Conservation (phyloP, 1,140 invertebrate species). For the Diorhabda sublineata region DNA sequence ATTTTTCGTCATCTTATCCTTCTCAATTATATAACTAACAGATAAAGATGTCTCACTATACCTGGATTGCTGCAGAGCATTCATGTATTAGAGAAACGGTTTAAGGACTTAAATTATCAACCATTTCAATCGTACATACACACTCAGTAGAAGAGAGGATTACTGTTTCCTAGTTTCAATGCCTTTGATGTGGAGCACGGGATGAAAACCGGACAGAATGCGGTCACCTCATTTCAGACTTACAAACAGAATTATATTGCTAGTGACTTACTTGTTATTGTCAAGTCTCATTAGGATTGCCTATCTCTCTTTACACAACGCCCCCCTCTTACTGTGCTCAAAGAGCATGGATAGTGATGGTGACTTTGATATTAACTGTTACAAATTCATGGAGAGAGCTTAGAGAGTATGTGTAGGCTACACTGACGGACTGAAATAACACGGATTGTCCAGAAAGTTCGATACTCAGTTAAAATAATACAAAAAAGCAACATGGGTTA, state of each 20-base stretch:
- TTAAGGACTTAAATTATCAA: conserved; percentile 2
- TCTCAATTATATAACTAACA: too few relatives aligned
- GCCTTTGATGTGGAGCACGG: conserved; percentile 34
- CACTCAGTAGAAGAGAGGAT: background rate
- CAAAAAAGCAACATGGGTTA: too few relatives aligned
- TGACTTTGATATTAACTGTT: too few relatives aligned
- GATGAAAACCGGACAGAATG: conserved; percentile 30
- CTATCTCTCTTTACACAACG: conserved; percentile 9
- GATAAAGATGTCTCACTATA: too few relatives aligned
- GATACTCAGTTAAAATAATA: too few relatives aligned
- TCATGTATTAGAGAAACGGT: background rate
- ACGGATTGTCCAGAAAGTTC: too few relatives aligned
- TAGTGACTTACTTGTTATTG: conserved; percentile 34
- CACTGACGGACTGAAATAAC: too few relatives aligned
- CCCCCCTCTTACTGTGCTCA: background rate
- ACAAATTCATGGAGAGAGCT: too few relatives aligned
- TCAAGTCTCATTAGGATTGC: conserved; percentile 29
- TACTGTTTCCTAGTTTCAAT: conserved; percentile 12
- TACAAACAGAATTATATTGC: conserved; percentile 37
- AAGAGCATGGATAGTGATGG: background rate
- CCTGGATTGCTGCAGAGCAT: too few relatives aligned
- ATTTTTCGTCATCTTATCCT: too few relatives aligned
- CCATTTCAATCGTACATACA: conserved; percentile 1
- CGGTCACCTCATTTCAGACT: conserved; percentile 28
- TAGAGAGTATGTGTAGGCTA: too few relatives aligned